phyloP scores from a whole-genome alignment of 1,140 invertebrate genomes.

The Hycleus cichorii region DNA sequence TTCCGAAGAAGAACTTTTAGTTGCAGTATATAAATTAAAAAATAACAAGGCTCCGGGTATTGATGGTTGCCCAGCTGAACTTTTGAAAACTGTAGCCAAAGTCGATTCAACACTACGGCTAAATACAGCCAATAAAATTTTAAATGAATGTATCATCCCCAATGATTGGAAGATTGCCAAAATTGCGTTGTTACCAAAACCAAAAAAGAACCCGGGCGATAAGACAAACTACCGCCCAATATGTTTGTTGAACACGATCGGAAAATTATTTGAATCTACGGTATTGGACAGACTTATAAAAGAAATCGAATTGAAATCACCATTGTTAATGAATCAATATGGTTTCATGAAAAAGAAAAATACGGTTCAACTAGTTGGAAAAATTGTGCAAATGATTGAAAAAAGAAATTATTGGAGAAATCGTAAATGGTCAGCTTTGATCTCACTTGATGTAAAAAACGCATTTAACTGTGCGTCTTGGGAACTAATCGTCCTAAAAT shows the following conservation, averaged over 20 bases:
- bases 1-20: slow-evolving; percentile 13
- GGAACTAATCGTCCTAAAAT: too few species aligned
- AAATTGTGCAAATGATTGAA: too few species aligned
- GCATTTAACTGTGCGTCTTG: too few species aligned
- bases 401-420: too few species aligned
- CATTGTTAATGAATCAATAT: too few species aligned
- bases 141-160: not conserved
- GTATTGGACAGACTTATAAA: slow-evolving; percentile 11
- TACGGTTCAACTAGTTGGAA: too few species aligned
- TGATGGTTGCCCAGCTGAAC: slow-evolving; percentile 17
- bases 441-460: too few species aligned
- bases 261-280: slow-evolving; percentile 30
- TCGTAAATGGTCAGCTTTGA: too few species aligned
- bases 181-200: not conserved
- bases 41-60: slow-evolving; percentile 18
- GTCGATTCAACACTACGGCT: not conserved
- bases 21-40: not conserved
- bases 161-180: slow-evolving; percentile 4
- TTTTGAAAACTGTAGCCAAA: slow-evolving; percentile 1
- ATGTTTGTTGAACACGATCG: slow-evolving; percentile 29
- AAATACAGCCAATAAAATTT: not conserved
- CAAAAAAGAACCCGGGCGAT: not conserved
- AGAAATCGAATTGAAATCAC: too few species aligned
- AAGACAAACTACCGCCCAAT: slow-evolving; percentile 29
- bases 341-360: too few species aligned